phyloP scores from a whole-genome alignment of 2,888 invertebrate species.

The Coecobrya sp. region DNA sequence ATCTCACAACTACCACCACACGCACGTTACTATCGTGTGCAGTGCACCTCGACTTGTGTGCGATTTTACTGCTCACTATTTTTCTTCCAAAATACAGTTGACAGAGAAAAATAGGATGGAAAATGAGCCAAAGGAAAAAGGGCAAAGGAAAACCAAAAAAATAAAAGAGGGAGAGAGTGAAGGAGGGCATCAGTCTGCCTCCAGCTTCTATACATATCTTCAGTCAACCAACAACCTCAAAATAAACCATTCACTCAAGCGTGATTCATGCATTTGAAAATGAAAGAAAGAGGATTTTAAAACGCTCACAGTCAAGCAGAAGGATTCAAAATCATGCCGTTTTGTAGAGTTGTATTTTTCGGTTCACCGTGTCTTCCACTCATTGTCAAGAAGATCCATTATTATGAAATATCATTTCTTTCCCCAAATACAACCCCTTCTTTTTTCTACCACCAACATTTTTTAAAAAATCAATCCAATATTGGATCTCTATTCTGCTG shows the following conservation, averaged over 20 bases:
- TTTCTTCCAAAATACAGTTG: conserved; percentile 46
- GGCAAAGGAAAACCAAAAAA: conserved; percentile 18
- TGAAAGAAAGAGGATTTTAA: conserved; percentile 6
- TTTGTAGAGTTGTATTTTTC: conserved; percentile 36
- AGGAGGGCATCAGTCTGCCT: conserved; percentile 8
- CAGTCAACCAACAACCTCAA: conserved; percentile 54
- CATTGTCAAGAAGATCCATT: neutral
- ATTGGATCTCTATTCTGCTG: conserved; percentile 18
- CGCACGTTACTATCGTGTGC: neutral
- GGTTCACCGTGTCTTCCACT: conserved; percentile 40
- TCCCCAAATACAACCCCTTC: neutral
- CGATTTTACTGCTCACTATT: conserved; percentile 5
- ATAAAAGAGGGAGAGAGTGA: neutral
- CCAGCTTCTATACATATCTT: conserved; percentile 21
- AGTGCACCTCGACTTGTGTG: conserved; percentile 1
- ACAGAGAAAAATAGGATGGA: conserved; percentile 70
- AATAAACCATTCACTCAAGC: conserved; percentile 53
- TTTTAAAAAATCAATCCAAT: conserved; percentile 41
- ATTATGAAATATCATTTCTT: neutral
- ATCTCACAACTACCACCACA: conserved; percentile 1
- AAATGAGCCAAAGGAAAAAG: conserved; percentile 63
- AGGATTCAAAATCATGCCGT: conserved; percentile 3
- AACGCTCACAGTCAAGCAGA: conserved; percentile 46
- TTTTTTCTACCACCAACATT: conserved; percentile 37
- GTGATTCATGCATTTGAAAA: conserved; percentile 61